Percentiles rank a stretch among this genome's conserved stretches.
Evolutionary conservation across 2,113 vertebrate genomes (phyloP).

Genomic region (Colaptes auratus): DNA sequence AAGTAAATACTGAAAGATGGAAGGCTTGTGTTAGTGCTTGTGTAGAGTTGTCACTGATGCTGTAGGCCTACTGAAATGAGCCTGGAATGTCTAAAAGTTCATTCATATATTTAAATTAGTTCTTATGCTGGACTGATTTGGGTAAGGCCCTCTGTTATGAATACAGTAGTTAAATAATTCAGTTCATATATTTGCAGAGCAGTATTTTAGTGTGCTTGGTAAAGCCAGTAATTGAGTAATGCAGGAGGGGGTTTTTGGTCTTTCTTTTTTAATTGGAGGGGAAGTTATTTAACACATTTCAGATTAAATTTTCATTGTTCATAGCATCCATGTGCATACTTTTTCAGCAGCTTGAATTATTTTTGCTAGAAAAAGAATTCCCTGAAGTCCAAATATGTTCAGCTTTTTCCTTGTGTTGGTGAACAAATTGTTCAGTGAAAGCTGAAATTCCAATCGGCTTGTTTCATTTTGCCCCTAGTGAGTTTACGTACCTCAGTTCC

Average conservation of each 20-base stretch:
- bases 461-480: conserved; percentile 49
- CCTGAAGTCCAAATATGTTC: conserved; percentile 11
- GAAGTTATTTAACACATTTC: background rate
- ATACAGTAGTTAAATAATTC: background rate
- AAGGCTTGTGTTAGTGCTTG: background rate
- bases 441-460: conserved; percentile 48
- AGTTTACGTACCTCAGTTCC: conserved; percentile 31
- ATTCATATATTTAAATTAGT: background rate
- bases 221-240: background rate
- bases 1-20: background rate
- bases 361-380: conserved; percentile 23
- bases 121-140: background rate
- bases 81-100: background rate
- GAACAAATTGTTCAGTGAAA: conserved; percentile 53
- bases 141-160: background rate
- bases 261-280: background rate
- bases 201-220: background rate
- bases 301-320: background rate
- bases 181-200: background rate
- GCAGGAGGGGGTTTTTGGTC: background rate
- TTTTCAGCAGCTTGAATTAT: conserved; percentile 1
- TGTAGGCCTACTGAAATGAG: background rate
- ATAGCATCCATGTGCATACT: background rate
- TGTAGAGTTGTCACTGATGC: background rate
- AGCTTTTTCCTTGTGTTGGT: conserved; percentile 37